phyloP scores from a whole-genome alignment of 2,888 invertebrate species.

The Seira musarum region DNA sequence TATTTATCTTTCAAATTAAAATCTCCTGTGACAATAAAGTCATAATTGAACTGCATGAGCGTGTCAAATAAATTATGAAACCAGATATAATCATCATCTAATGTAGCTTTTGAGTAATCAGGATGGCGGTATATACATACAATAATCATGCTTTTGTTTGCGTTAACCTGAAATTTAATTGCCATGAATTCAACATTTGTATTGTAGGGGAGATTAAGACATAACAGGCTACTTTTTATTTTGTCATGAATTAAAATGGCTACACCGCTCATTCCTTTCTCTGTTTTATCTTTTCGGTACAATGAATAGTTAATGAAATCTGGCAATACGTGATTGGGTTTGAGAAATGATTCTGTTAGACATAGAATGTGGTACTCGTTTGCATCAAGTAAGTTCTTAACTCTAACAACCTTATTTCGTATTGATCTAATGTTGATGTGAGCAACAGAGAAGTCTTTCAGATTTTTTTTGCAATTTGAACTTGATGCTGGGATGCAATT shows the following conservation, averaged over 20 bases:
- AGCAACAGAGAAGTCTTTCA: neutral
- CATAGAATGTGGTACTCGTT: neutral
- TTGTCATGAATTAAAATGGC: neutral
- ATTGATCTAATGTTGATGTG: neutral
- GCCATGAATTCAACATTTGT: neutral
- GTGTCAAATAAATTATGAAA: neutral
- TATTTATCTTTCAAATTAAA: neutral
- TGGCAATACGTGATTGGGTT: neutral
- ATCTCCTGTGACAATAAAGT: neutral
- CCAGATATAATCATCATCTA: neutral
- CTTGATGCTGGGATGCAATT: too few relatives aligned
- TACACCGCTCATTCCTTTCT: neutral
- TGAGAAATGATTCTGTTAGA: neutral
- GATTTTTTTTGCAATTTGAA: neutral
- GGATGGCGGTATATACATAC: slow-evolving; percentile 3
- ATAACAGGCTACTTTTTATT: neutral
- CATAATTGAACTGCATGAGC: neutral
- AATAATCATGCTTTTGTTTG: neutral
- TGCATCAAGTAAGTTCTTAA: neutral
- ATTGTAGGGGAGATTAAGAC: neutral
- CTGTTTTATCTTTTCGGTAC: neutral
- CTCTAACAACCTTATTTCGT: neutral
- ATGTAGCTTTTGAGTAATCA: neutral
- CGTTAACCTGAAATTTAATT: neutral
- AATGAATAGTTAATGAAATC: neutral